These are phyloP conservation scores for Vulpes ferrilata DNA, from an alignment of 2,113 vertebrate genomes.

Conservation along the genomic window DNA sequence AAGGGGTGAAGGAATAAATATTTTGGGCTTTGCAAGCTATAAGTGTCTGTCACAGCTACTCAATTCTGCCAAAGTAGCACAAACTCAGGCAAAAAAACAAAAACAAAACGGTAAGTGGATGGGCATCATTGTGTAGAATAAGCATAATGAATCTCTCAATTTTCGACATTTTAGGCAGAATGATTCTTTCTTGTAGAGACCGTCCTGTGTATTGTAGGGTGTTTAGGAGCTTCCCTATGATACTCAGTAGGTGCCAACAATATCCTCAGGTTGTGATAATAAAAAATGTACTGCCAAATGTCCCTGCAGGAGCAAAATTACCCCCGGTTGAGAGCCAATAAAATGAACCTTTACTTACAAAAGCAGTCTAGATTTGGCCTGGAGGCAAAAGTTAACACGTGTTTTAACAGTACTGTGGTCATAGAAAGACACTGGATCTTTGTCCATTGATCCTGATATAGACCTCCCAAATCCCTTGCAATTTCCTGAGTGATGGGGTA, in stretches of 20 bases:
- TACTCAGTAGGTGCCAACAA: neutral
- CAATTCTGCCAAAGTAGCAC: neutral
- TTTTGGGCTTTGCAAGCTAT: fast-evolving
- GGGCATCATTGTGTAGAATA: neutral
- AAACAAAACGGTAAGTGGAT: neutral
- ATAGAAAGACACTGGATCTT: neutral
- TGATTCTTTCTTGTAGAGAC: neutral
- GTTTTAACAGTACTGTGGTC: neutral
- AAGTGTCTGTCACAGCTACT: neutral
- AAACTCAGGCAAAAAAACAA: neutral
- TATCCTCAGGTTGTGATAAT: neutral
- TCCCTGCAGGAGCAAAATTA: neutral
- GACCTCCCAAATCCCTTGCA: neutral
- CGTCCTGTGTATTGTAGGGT: neutral
- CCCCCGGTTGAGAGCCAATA: neutral
- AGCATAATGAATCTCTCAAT: neutral
- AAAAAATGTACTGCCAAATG: neutral
- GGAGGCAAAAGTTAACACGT: neutral
- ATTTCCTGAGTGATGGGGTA: neutral
- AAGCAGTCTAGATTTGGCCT: neutral
- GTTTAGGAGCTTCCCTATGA: neutral
- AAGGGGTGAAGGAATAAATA: neutral
- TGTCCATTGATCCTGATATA: neutral
- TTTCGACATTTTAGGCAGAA: neutral
- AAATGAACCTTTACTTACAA: neutral